Evolutionary conservation across 2,113 vertebrate genomes (phyloP), one percentile per base, ranked within the genome.

Genomic region (Balaeniceps rex): DNA sequence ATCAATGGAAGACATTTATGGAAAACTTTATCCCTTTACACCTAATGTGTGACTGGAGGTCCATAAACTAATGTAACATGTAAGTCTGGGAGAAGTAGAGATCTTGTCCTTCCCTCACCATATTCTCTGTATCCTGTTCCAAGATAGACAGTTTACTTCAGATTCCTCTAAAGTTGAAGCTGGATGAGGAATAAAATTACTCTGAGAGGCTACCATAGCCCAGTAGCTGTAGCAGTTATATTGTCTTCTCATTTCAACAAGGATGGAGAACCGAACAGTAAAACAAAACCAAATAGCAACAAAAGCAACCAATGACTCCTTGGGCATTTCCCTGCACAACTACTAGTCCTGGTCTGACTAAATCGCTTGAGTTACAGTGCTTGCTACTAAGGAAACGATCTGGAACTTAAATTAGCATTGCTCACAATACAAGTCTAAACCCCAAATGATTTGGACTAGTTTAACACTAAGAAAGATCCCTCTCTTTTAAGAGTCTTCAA

Each of bases 361-460:
- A 91, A 94, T 61, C 49, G 36, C 54, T 88, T 92, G 83, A 92
- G 58, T 97, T 93, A 85, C 42, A 71, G 85, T 60, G 66, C 42
- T 69, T 87, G 93, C 87, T 96, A 54, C 93, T 94, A 97, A 85
- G 93, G 90, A 96, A 92, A 91, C 60, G 6, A 91, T 74, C 68
- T 93, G 96, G 89, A 96, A 96, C 90, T 94, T 90, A 88, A 91
- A 94, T 95, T 93, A 96, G 79, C 83, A 80, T 95, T 90, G 81
- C 71, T 94, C 34, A 87, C 90, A 91, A 94, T 75, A 68, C 81
- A 90, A 86, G 75, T 28, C 44, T 90, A 94, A 88, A 94, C 31
- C 34, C 25, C 66, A 90, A 91, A 83, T 58, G 38, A 90, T 83
- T 66, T 77, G 54, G 55, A 33, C 70, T 51, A 85, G 47, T 7